A percentile compares a stretch with the other conserved stretches of the same genome.
phyloP scores from a whole-genome alignment of 2,888 invertebrate species.

The Matsumyia berberina region DNA sequence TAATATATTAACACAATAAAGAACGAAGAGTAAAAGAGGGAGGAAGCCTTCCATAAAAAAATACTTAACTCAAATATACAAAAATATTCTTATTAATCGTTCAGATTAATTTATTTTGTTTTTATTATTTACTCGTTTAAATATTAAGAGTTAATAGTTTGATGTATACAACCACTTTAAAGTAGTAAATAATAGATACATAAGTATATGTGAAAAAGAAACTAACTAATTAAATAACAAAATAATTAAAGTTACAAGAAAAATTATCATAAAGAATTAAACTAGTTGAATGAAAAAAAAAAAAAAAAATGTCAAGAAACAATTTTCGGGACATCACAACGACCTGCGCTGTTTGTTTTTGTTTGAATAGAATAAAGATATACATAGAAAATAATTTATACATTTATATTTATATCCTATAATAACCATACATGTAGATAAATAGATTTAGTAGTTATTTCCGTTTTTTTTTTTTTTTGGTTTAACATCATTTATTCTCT shows the following conservation, averaged over 20 bases:
- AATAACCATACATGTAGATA: slow-evolving; percentile 51
- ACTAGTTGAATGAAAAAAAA: slow-evolving; percentile 14
- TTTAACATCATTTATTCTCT: slow-evolving; percentile 9
- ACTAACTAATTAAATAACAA: slow-evolving; percentile 34
- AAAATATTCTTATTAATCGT: slow-evolving; percentile 16
- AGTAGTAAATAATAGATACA: slow-evolving; percentile 27
- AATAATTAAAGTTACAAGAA: slow-evolving; percentile 12
- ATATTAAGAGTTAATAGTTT: slow-evolving; percentile 44
- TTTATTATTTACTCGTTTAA: slow-evolving; percentile 22
- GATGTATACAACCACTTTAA: slow-evolving; percentile 63
- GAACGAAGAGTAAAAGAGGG: slow-evolving; percentile 31
- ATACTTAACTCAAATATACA: slow-evolving; percentile 52
- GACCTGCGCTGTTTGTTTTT: slow-evolving; percentile 52
- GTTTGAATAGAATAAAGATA: slow-evolving; percentile 26
- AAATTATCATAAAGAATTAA: slow-evolving; percentile 35
- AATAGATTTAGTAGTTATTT: slow-evolving; percentile 35
- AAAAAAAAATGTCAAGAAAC: slow-evolving; percentile 39
- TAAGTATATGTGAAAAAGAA: slow-evolving; percentile 12
- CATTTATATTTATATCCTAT: slow-evolving; percentile 37
- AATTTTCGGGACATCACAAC: slow-evolving; percentile 49
- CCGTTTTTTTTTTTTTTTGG: slow-evolving; percentile 14
- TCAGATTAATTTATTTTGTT: slow-evolving; percentile 8
- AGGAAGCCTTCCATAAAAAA: slow-evolving; percentile 54
- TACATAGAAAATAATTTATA: slow-evolving; percentile 45
- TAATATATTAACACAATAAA: slow-evolving; percentile 41